Percentiles rank a stretch among this genome's conserved stretches.
These are phyloP conservation scores for Orchesella flavescens DNA, from an alignment of 2,888 invertebrate genomes.

Conservation along the genomic window DNA sequence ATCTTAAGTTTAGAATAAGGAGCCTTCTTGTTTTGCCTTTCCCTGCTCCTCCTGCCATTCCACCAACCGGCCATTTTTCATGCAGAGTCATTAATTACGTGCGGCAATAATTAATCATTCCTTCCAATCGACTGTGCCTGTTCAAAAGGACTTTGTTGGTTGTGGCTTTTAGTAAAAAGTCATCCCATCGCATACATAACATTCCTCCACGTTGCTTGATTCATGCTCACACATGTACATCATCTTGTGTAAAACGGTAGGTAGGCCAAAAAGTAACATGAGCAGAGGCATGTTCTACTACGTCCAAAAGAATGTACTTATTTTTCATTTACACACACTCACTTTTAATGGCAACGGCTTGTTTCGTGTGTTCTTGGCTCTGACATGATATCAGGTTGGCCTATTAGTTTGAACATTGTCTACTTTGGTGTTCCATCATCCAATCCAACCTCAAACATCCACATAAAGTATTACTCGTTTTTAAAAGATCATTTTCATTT, in stretches of 20 bases:
- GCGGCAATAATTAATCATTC: slow-evolving; percentile 62
- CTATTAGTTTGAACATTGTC: slow-evolving; percentile 49
- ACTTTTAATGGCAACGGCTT: not conserved
- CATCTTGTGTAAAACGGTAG: slow-evolving; percentile 2
- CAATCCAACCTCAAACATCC: slow-evolving; percentile 3
- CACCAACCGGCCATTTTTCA: slow-evolving; percentile 60
- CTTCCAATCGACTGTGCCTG: slow-evolving; percentile 59
- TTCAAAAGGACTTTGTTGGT: slow-evolving; percentile 31
- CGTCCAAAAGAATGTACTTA: not conserved
- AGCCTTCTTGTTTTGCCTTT: not conserved
- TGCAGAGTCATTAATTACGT: slow-evolving; percentile 63
- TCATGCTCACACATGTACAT: not conserved
- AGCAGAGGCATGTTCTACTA: slow-evolving; percentile 1
- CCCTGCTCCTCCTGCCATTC: slow-evolving; percentile 57
- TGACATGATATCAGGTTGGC: slow-evolving; percentile 53
- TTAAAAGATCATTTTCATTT: slow-evolving; percentile 34
- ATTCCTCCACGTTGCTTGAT: not conserved
- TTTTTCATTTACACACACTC: not conserved
- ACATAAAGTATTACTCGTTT: slow-evolving; percentile 1
- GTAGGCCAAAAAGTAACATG: slow-evolving; percentile 53
- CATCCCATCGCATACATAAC: not conserved
- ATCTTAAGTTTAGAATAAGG: slow-evolving; percentile 20
- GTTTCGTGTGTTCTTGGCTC: too few relatives aligned
- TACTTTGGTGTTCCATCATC: slow-evolving; percentile 48
- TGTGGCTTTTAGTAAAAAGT: slow-evolving; percentile 46